Evolutionary conservation across 2,797 vertebrate genomes (phyloP).

Genomic region (Etheostoma perlongum): DNA sequence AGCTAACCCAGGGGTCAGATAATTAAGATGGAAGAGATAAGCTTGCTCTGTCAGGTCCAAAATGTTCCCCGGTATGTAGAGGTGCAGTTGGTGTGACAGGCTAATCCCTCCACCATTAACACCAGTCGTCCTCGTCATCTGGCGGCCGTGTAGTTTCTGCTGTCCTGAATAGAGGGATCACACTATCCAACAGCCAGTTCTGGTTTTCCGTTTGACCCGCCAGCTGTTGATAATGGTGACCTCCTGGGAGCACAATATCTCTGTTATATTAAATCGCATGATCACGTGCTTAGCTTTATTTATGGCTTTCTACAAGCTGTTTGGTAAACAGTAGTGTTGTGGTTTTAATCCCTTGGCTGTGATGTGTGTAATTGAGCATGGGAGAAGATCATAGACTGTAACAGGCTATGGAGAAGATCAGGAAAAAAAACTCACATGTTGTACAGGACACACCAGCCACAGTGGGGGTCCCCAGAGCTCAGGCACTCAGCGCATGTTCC

Average conservation of each 20-base stretch:
- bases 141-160: constrained; percentile 41
- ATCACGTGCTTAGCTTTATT: constrained; percentile 34
- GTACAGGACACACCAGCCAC: constrained; percentile 95
- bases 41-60: constrained; percentile 65
- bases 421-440: constrained; percentile 89
- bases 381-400: constrained; percentile 10
- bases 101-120: constrained; percentile 75
- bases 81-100: constrained; percentile 57
- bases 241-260: constrained; percentile 47
- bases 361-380: constrained; percentile 6
- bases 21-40: constrained; percentile 81
- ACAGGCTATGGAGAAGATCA: constrained; percentile 9
- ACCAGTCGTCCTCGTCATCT: constrained; percentile 46
- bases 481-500: constrained; percentile 91
- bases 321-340: constrained; percentile 42
- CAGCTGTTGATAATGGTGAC: constrained; percentile 62
- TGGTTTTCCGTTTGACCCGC: constrained; percentile 35
- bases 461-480: constrained; percentile 95
- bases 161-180: constrained; percentile 59
- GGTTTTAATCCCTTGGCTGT: constrained; percentile 51
- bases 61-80: constrained; percentile 67
- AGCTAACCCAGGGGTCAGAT: constrained; percentile 78
- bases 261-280: constrained; percentile 47
- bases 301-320: constrained; percentile 35
- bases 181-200: constrained; percentile 49